Evolutionary conservation across 1,140 invertebrate species (phyloP).

Genomic region (Euwallacea similis): DNA sequence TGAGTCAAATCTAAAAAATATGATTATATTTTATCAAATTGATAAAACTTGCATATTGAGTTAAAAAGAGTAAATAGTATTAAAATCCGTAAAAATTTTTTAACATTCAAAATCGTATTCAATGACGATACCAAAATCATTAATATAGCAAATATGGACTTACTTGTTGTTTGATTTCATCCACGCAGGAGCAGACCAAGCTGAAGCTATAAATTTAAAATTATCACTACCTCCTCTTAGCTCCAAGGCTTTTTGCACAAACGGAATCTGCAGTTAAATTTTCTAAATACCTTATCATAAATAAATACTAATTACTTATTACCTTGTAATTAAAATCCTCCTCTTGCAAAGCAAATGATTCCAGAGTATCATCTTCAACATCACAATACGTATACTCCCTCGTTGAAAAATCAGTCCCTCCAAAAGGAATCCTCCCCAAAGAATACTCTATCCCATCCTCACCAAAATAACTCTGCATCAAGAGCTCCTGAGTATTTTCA

Average conservation of each 20-base stretch:
- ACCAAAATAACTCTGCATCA: constrained; percentile 57
- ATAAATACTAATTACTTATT: background rate
- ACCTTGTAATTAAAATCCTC: constrained; percentile 55
- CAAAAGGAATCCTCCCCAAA: constrained; percentile 77
- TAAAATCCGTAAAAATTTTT: no score
- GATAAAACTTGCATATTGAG: no score
- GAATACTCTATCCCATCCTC: constrained; percentile 73
- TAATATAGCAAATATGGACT: background rate
- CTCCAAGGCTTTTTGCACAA: constrained; percentile 47
- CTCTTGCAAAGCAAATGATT: constrained; percentile 50
- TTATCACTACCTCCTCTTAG: constrained; percentile 37
- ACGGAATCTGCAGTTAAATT: constrained; percentile 49
- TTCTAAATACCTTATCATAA: background rate
- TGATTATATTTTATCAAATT: no score
- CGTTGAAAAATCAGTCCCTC: constrained; percentile 81
- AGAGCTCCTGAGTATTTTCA: constrained; percentile 21
- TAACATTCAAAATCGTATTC: no score
- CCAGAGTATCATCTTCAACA: constrained; percentile 45
- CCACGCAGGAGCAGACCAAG: constrained; percentile 89
- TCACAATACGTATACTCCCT: constrained; percentile 73
- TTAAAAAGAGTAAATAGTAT: no score
- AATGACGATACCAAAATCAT: no score
- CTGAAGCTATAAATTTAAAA: constrained; percentile 54
- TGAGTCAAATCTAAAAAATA: no score
- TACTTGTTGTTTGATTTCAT: constrained; percentile 73